phyloP scores from a whole-genome alignment of 1,140 invertebrate genomes.

The Drosophila persimilis region DNA sequence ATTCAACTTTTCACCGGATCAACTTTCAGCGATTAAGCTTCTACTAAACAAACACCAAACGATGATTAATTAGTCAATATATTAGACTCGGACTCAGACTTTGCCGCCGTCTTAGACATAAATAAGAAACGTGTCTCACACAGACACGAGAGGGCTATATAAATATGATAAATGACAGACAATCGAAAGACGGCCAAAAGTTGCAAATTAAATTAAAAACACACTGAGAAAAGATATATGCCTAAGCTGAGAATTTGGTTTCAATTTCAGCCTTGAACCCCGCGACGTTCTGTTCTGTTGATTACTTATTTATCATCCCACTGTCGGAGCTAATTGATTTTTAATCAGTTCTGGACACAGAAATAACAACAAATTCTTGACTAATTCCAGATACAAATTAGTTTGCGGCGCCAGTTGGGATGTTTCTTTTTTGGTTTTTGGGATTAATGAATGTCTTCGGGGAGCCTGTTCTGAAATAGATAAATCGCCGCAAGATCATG shows the following conservation, averaged over 20 bases:
- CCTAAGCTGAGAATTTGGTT: constrained; percentile 20
- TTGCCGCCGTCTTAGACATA: constrained; percentile 8
- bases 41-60: constrained; percentile 28
- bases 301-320: constrained; percentile 68
- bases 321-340: constrained; percentile 62
- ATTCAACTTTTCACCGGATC: constrained; percentile 65
- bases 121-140: constrained; percentile 47
- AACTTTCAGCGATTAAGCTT: constrained; percentile 32
- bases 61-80: constrained; percentile 65
- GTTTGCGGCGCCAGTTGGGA: constrained; percentile 42
- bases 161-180: constrained; percentile 66
- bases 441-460: constrained; percentile 30
- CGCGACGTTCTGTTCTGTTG: constrained; percentile 50
- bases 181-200: constrained; percentile 53
- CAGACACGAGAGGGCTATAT: constrained; percentile 24
- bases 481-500: constrained; percentile 23
- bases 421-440: constrained; percentile 47
- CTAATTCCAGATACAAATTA: constrained; percentile 6
- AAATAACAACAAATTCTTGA: constrained; percentile 9
- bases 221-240: constrained; percentile 32
- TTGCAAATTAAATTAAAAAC: constrained; percentile 62
- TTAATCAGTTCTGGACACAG: constrained; percentile 57
- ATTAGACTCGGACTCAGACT: constrained; percentile 25
- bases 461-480: constrained; percentile 26
- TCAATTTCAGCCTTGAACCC: constrained; percentile 64